Percentiles rank a stretch among this genome's conserved stretches.
Conservation (phyloP, 1,140 invertebrate genomes). For the Psix sp. region DNA sequence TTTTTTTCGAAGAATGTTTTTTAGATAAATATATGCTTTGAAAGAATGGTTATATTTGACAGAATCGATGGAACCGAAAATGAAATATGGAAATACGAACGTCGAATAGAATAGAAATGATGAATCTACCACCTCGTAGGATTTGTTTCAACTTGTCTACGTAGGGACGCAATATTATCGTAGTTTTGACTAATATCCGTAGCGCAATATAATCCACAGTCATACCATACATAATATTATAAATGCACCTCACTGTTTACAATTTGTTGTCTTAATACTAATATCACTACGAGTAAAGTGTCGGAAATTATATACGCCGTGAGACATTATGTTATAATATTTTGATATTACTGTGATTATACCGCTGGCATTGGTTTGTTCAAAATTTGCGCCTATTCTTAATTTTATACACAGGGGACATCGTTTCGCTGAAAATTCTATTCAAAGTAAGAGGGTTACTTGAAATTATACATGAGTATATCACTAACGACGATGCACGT, state of each 20-base stretch:
- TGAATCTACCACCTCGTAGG: constrained; percentile 23
- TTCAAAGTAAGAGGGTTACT: constrained; percentile 47
- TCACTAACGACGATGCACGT: constrained; percentile 73
- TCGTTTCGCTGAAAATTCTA: constrained; percentile 51
- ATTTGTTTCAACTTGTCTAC: constrained; percentile 41
- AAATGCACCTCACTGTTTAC: constrained; percentile 42
- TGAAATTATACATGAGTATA: constrained; percentile 46
- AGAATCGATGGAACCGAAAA: constrained; percentile 15
- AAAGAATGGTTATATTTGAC: constrained; percentile 9
- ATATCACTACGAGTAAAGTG: constrained; percentile 51
- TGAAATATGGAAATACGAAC: constrained; percentile 9
- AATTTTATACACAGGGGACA: constrained; percentile 50
- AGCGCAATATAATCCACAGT: constrained; percentile 45
- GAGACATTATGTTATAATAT: constrained; percentile 38
- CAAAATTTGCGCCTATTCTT: constrained; percentile 44
- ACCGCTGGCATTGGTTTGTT: constrained; percentile 21
- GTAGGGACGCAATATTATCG: constrained; percentile 45
- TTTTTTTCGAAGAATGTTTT: constrained; percentile 32
- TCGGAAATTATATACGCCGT: constrained; percentile 42
- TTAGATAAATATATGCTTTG: constrained; percentile 33
- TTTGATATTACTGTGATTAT: constrained; percentile 52
- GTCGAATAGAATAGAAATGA: constrained; percentile 31
- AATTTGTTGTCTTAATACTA: constrained; percentile 44
- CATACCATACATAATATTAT: constrained; percentile 38
- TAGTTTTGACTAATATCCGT: constrained; percentile 32